phyloP scores from a whole-genome alignment of 2,797 vertebrate species.

The Erithacus rubecula region DNA sequence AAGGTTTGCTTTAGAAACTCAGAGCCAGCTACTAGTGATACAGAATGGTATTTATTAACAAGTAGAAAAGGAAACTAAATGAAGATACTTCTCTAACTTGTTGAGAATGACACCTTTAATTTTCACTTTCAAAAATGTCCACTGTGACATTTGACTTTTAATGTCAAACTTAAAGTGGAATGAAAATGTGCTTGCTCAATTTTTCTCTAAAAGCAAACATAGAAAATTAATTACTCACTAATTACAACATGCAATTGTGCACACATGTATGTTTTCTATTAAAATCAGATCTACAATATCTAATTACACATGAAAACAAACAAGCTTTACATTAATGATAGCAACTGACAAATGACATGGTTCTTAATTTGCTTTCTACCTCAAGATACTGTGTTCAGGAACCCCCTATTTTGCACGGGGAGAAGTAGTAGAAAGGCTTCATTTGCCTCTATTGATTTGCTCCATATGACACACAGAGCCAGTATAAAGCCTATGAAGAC shows the following conservation, averaged over 20 bases:
- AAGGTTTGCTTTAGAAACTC: constrained; percentile 1
- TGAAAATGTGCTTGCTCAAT: background rate
- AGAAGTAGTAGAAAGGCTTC: background rate
- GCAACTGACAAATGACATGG: background rate
- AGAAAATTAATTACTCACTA: background rate
- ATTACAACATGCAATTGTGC: background rate
- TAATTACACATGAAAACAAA: background rate
- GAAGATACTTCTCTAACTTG: background rate
- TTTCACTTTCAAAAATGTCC: background rate
- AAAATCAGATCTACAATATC: background rate
- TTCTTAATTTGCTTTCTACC: background rate
- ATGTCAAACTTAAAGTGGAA: background rate
- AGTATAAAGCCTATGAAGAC: background rate
- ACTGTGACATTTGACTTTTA: background rate
- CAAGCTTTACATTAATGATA: background rate
- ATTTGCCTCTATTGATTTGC: background rate
- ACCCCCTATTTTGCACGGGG: background rate
- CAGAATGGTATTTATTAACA: background rate
- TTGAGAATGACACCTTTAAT: background rate
- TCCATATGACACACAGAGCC: background rate
- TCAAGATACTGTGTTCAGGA: background rate
- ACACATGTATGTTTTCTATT: background rate
- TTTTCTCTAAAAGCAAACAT: background rate
- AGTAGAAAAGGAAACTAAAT: background rate
- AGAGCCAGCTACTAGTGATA: background rate